Evolutionary conservation across 1,140 invertebrate genomes (phyloP).

Genomic region (Drosophila orena): DNA sequence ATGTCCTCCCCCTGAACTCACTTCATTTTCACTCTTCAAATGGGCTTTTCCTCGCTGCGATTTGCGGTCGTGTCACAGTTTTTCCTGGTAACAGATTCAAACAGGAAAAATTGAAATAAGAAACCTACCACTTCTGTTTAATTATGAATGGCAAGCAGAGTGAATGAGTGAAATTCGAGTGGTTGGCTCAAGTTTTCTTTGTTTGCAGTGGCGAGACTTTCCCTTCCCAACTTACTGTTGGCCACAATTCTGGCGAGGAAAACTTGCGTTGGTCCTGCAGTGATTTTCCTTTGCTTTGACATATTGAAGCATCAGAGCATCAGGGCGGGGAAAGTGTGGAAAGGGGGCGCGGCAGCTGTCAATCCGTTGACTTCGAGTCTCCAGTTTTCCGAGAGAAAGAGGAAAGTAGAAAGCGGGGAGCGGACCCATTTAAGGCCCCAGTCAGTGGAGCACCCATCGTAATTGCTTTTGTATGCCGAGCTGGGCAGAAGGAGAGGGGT

Average conservation of each 20-base stretch:
- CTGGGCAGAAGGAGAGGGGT: neutral
- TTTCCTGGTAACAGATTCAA: constrained; percentile 8
- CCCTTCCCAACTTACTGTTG: neutral
- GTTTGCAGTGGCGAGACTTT: constrained; percentile 12
- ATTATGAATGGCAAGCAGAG: constrained; percentile 51
- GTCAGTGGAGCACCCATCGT: constrained; percentile 37
- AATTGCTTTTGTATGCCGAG: constrained; percentile 67
- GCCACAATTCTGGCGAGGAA: constrained; percentile 32
- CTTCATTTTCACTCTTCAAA: constrained; percentile 25
- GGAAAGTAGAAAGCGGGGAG: constrained; percentile 1
- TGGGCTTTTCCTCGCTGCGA: constrained; percentile 10
- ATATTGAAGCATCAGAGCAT: constrained; percentile 16
- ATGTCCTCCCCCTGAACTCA: constrained; percentile 2
- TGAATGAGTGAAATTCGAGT: constrained; percentile 7
- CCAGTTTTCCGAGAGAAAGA: constrained; percentile 2
- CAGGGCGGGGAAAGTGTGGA: neutral
- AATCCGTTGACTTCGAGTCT: constrained; percentile 41
- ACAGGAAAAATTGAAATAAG: neutral
- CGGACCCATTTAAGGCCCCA: constrained; percentile 20
- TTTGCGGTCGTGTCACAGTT: constrained; percentile 48
- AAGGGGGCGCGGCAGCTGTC: constrained; percentile 28
- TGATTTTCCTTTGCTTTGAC: constrained; percentile 34
- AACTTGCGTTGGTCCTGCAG: constrained; percentile 26
- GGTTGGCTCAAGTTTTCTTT: constrained; percentile 16
- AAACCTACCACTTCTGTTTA: constrained; percentile 32